Conservation (phyloP, 2,113 vertebrate species). For the Vidua chalybeata region DNA sequence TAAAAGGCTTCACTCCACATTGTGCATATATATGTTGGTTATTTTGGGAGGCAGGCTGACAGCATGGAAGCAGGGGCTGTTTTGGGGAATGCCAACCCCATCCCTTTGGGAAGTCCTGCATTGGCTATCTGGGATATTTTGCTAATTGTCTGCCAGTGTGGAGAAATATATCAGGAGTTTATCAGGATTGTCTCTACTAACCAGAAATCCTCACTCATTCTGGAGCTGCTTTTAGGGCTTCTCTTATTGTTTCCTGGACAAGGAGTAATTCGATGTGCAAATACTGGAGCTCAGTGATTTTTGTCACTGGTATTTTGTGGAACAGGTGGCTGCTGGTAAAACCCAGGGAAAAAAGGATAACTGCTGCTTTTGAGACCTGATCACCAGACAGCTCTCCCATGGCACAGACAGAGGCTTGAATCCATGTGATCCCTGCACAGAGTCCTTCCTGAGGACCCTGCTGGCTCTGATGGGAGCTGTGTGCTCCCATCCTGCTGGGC, state of each 20-base stretch:
- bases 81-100: background rate
- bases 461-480: background rate
- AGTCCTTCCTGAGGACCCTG: accelerated
- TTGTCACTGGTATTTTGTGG: accelerated
- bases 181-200: background rate
- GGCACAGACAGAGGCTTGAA: background rate
- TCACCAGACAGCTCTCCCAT: background rate
- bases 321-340: background rate
- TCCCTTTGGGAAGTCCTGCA: background rate
- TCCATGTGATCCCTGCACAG: background rate
- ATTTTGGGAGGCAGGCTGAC: background rate
- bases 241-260: background rate
- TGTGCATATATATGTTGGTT: background rate
- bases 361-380: background rate
- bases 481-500: background rate
- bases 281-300: background rate
- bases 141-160: background rate
- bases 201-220: background rate
- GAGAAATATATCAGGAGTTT: background rate
- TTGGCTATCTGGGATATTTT: background rate
- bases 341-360: accelerated
- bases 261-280: background rate
- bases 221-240: background rate
- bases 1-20: background rate
- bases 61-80: background rate